Conservation (phyloP, 2,113 vertebrate genomes). For the Scophthalmus maximus region DNA sequence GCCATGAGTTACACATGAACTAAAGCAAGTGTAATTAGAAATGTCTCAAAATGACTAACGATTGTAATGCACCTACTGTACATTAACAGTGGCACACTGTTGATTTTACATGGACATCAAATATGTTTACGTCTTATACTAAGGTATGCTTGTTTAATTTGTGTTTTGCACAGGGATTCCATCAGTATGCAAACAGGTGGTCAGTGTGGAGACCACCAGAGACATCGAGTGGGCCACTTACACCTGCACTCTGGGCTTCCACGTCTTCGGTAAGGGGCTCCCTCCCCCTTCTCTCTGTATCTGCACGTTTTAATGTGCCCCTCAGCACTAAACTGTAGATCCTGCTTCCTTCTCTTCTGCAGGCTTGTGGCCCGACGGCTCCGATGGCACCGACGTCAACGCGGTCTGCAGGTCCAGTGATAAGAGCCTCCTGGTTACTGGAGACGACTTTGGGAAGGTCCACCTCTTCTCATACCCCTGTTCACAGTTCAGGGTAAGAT, state of each 20-base stretch:
- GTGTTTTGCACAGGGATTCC: constrained; percentile 88
- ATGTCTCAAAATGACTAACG: too few species aligned
- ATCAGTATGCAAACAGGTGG: constrained; percentile 96
- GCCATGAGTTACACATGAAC: too few species aligned
- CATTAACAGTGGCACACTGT: too few species aligned
- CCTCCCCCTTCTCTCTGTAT: background rate
- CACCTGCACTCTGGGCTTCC: constrained; percentile 95
- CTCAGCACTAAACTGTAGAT: background rate
- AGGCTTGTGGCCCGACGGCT: constrained; percentile 98
- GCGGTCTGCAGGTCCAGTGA: constrained; percentile 89
- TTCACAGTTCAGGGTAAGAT: constrained; percentile 92
- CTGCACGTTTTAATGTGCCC: background rate
- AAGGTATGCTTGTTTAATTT: background rate
- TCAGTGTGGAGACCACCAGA: constrained; percentile 94
- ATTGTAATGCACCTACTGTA: too few species aligned
- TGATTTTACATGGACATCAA: too few species aligned
- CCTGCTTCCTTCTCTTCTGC: constrained; percentile 1
- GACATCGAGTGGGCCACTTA: constrained; percentile 93
- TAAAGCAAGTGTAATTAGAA: too few species aligned
- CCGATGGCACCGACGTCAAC: constrained; percentile 96
- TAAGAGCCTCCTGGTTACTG: constrained; percentile 90
- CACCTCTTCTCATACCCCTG: constrained; percentile 96
- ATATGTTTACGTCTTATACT: too few species aligned
- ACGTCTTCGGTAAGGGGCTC: constrained; percentile 90
- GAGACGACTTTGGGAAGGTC: constrained; percentile 98